Base-by-base conservation (phyloP, 2,797 vertebrate genomes). In the Acanthurus leucopareius region DNA sequence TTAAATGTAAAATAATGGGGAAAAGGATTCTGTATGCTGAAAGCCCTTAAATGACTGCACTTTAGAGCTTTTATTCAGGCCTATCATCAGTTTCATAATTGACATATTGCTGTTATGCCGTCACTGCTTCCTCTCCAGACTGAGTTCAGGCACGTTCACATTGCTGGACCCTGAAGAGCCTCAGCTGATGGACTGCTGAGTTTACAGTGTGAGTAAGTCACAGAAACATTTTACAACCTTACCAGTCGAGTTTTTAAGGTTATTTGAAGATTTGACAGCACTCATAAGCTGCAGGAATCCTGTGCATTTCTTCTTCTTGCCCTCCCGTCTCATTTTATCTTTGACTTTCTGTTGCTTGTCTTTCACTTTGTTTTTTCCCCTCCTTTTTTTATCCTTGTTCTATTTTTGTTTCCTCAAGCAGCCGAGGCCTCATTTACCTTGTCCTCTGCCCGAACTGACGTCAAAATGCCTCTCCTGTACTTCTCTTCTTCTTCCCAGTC, bases 1-100 rank as follows among this genome's bases (percentile, higher is more conserved):
- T 65, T n/a, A 38, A 25, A 3, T 25, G 25, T 25, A 25, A 28
- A 65, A 52, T 49, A 53, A 69, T 7, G 47, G 3, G 32, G 28
- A 22, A 68, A 42, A 45, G 42, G 53, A 56, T 69, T 44, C 16
- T 28, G 67, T 13, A 10, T 2, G 47, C 65, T 88, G 64, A 91
- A 84, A 89, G 80, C 72, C 25, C 54, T 64, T 28, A 80, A 78
- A 85, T 42, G 57, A 25, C 25, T 25, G 25, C 25, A 74, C 7
- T 28, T 48, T 47, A 83, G 71, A 67, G 78, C 68, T 71, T 80
- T 72, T 38, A 58, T 71, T 58, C 59, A 63, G 38, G 5, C 4
- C 79, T 81, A 85, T 83, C 87, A 84, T 61, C 1, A 6, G 25
- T 5, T 42, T n/a, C 69, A 17, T 80, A 83, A 83, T 83, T 65